phyloP scores from a whole-genome alignment of 2,797 vertebrate species.

The Scomberomorus guttatus region DNA sequence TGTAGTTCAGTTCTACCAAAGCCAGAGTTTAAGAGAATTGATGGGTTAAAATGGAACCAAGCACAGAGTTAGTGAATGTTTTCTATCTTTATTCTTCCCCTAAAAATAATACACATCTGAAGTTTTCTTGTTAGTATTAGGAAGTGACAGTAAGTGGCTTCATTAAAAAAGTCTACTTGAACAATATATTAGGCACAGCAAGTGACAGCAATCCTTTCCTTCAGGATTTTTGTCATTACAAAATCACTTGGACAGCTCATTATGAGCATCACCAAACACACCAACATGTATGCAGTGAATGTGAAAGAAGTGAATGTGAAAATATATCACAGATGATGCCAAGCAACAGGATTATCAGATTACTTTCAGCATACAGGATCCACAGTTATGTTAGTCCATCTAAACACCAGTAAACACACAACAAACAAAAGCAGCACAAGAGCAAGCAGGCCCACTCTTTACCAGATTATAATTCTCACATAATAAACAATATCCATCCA shows the following conservation, averaged over 20 bases:
- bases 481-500: neutral
- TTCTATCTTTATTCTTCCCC: conserved; percentile 20
- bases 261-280: neutral
- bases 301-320: too few species aligned
- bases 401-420: neutral
- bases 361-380: neutral
- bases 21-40: too few species aligned
- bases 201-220: conserved; percentile 8
- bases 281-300: neutral
- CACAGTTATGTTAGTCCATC: neutral
- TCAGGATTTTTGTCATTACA: conserved; percentile 16
- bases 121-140: too few species aligned
- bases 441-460: neutral
- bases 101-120: neutral
- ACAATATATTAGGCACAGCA: neutral
- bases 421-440: neutral
- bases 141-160: neutral
- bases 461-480: neutral
- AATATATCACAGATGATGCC: neutral
- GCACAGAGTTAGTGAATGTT: too few species aligned
- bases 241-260: conserved; percentile 27
- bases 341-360: neutral
- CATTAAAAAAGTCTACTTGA: conserved; percentile 6
- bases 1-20: too few species aligned
- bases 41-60: too few species aligned